Percentiles rank a stretch among this genome's conserved stretches.
phyloP scores from a whole-genome alignment of 2,888 invertebrate species.

The Mycalesis mineus region DNA sequence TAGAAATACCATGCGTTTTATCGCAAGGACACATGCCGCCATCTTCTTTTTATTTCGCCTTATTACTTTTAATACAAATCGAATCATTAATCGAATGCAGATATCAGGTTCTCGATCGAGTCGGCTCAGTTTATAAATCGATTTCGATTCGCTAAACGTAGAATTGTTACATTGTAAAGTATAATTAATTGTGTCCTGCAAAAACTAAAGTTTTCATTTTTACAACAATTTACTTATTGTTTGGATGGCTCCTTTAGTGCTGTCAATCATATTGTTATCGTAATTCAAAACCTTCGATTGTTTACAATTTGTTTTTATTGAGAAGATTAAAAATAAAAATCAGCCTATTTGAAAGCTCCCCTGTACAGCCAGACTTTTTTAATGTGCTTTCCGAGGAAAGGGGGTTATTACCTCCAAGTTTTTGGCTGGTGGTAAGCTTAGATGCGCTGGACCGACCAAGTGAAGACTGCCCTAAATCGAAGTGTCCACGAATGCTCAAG shows the following conservation, averaged over 20 bases:
- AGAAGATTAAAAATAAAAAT: too few species aligned
- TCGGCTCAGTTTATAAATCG: slow-evolving; percentile 2
- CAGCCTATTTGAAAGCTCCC: too few species aligned
- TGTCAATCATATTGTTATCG: neutral
- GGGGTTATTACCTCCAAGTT: too few species aligned
- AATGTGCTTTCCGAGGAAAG: too few species aligned
- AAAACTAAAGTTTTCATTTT: neutral
- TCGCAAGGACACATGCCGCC: neutral
- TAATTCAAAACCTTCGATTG: neutral
- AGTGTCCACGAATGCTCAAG: too few species aligned
- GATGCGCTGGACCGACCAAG: too few species aligned
- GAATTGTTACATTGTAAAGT: slow-evolving; percentile 1
- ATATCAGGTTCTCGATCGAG: slow-evolving; percentile 7
- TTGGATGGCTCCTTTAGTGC: neutral
- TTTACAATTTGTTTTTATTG: too few species aligned
- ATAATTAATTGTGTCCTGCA: slow-evolving; percentile 2
- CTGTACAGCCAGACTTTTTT: too few species aligned
- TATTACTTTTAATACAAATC: neutral
- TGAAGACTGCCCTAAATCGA: too few species aligned
- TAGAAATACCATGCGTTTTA: neutral
- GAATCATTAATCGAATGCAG: slow-evolving; percentile 9
- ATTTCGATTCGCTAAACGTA: slow-evolving; percentile 1
- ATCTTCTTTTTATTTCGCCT: slow-evolving; percentile 1
- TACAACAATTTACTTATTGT: neutral
- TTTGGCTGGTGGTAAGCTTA: too few species aligned